A percentile compares a stretch with the other conserved stretches of the same genome.
Evolutionary conservation across 2,888 invertebrate genomes (phyloP).

Genomic region (Drosophila trichaetosa): DNA sequence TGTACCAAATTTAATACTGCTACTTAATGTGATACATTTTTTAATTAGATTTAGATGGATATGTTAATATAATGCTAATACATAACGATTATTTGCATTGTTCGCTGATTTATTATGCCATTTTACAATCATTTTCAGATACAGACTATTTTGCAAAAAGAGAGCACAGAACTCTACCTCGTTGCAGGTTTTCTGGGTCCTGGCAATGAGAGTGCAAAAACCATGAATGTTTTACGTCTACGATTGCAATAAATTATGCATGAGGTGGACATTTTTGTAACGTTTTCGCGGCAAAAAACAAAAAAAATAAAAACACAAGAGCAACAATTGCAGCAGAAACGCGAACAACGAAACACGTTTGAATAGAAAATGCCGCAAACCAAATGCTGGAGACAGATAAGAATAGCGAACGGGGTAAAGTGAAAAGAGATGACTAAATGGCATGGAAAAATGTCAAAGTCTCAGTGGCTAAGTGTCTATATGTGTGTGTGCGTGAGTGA

Average conservation of each 20-base stretch:
- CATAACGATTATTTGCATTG: neutral
- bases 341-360: conserved; percentile 36
- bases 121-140: neutral
- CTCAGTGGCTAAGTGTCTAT: conserved; percentile 31
- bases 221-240: conserved; percentile 63
- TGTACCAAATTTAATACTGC: neutral
- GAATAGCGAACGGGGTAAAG: conserved; percentile 19
- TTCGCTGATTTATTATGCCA: neutral
- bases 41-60: neutral
- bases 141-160: neutral
- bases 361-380: conserved; percentile 63
- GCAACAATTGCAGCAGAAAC: conserved; percentile 36
- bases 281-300: conserved; percentile 43
- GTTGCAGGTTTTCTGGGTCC: conserved; percentile 38
- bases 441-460: conserved; percentile 63
- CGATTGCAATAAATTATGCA: conserved; percentile 78
- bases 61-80: neutral
- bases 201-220: conserved; percentile 34
- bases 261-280: conserved; percentile 71
- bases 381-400: conserved; percentile 59
- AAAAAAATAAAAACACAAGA: neutral
- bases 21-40: neutral
- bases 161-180: conserved; percentile 3
- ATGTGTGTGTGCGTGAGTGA: conserved; percentile 9
- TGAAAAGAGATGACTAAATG: conserved; percentile 47